These are phyloP conservation scores for Thecocarcelia acutangulata DNA, from an alignment of 2,888 invertebrate species.

Conservation along the genomic window DNA sequence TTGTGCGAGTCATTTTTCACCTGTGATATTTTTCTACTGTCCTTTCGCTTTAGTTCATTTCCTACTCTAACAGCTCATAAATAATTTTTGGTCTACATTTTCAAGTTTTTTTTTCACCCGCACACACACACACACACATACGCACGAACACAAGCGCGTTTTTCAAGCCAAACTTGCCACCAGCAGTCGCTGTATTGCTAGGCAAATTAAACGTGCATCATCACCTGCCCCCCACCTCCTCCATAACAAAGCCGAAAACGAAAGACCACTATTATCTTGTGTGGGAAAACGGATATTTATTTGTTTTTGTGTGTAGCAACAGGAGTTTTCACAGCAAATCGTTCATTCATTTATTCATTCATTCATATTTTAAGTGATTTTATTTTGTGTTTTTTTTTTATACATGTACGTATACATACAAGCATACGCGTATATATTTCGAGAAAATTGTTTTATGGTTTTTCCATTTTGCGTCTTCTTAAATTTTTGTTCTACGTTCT, in stretches of 20 bases:
- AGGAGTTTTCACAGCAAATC: conserved; percentile 56
- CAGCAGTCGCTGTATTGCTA: conserved; percentile 15
- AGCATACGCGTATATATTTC: no score
- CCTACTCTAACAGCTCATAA: conserved; percentile 68
- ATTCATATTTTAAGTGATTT: conserved; percentile 67
- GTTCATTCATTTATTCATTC: conserved; percentile 62
- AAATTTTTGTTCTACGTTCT: no score
- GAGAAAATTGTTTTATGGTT: conserved; percentile 47
- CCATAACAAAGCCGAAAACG: not conserved
- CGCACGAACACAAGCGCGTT: not conserved
- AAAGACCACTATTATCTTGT: conserved; percentile 26
- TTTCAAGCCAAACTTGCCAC: conserved; percentile 1
- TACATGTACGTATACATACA: no score
- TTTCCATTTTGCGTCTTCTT: conserved; percentile 21
- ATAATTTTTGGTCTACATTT: conserved; percentile 63
- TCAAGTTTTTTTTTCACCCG: conserved; percentile 14
- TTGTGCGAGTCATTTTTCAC: conserved; percentile 53
- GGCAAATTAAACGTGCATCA: conserved; percentile 79
- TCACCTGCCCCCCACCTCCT: conserved; percentile 73
- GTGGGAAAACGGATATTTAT: not conserved
- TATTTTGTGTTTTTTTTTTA: conserved; percentile 20
- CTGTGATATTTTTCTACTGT: conserved; percentile 50
- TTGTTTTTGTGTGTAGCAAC: conserved; percentile 11
- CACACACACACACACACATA: no score
- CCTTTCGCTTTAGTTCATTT: conserved; percentile 57